A percentile compares a stretch with the other conserved stretches of the same genome.
These are phyloP conservation scores for Mustelus asterias DNA, from an alignment of 2,113 vertebrate species.

Conservation along the genomic window DNA sequence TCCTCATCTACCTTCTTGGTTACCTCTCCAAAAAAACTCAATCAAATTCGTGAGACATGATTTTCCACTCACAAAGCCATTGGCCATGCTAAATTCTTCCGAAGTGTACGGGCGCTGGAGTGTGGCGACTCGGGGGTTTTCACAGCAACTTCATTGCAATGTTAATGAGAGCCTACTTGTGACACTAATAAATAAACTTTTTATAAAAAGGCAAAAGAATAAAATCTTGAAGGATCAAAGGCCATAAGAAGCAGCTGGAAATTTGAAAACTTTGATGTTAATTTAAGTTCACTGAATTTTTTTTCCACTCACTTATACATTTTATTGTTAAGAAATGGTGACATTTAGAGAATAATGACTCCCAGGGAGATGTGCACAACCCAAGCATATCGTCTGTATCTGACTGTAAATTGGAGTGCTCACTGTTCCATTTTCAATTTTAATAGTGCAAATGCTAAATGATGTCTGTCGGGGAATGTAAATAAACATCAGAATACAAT, in stretches of 20 bases:
- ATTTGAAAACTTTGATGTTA: not conserved
- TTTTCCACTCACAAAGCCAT: too few relatives aligned
- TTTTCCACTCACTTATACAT: not conserved
- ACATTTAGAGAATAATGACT: constrained; percentile 1
- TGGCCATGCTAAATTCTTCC: too few relatives aligned
- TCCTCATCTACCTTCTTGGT: too few relatives aligned
- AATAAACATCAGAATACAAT: constrained; percentile 27
- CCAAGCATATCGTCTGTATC: not conserved
- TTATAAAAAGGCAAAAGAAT: too few relatives aligned
- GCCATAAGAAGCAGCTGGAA: not conserved
- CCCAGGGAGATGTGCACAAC: constrained; percentile 13
- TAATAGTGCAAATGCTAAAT: constrained; percentile 24
- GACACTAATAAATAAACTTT: too few relatives aligned
- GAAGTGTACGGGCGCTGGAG: too few relatives aligned
- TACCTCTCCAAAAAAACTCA: too few relatives aligned
- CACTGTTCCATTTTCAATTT: constrained; percentile 33
- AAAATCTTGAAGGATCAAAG: not conserved
- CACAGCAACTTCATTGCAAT: too few relatives aligned
- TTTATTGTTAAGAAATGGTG: constrained; percentile 17
- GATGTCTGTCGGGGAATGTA: constrained; percentile 36
- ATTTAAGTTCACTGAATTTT: not conserved
- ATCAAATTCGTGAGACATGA: too few relatives aligned
- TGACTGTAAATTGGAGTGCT: constrained; percentile 27
- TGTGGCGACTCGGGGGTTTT: too few relatives aligned
- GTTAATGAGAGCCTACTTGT: too few relatives aligned